A percentile compares a stretch with the other conserved stretches of the same genome.
These are phyloP conservation scores for Gadus chalcogrammus DNA, from an alignment of 2,113 vertebrate species.

Conservation along the genomic window DNA sequence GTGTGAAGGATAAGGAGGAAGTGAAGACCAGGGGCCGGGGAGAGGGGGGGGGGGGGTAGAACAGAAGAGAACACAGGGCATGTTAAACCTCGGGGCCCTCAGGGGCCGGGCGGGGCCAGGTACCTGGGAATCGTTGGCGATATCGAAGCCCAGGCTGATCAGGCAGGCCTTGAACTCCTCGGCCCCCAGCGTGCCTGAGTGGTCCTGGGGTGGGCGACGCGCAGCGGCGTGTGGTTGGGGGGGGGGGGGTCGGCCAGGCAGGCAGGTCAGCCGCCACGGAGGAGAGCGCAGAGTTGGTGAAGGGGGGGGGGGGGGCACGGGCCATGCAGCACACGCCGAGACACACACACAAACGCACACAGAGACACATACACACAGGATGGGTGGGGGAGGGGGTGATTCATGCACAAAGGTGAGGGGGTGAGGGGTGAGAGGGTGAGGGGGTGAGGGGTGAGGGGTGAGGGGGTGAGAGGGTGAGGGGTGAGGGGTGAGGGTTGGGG, in stretches of 20 bases:
- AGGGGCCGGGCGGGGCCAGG: conserved; percentile 64
- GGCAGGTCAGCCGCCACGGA: conserved; percentile 9
- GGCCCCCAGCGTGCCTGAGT: conserved; percentile 97
- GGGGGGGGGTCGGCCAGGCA: conserved; percentile 60
- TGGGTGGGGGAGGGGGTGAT: conserved; percentile 57
- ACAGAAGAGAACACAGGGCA: conserved; percentile 20
- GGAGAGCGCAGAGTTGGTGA: conserved; percentile 47
- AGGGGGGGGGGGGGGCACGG: conserved; percentile 60
- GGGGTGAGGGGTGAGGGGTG: conserved; percentile 17
- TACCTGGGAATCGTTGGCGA: conserved; percentile 99
- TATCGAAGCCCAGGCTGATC: conserved; percentile 99
- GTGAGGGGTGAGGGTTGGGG: conserved; percentile 35
- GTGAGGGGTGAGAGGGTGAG: conserved; percentile 1
- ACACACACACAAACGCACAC: conserved; percentile 15
- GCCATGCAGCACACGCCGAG: conserved; percentile 70
- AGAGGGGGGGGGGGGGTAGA: conserved; percentile 6
- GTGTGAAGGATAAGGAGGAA: too few species aligned
- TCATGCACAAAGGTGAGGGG: conserved; percentile 57
- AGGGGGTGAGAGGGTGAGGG: conserved; percentile 19
- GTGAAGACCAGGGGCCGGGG: too few species aligned
- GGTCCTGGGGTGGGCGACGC: conserved; percentile 85
- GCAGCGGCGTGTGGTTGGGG: conserved; percentile 58
- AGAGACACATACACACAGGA: conserved; percentile 23
- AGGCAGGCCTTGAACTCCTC: conserved; percentile 99
- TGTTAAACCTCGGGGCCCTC: conserved; percentile 55